Evolutionary conservation across 2,888 invertebrate genomes (phyloP).

Genomic region (Apodemia mormo): DNA sequence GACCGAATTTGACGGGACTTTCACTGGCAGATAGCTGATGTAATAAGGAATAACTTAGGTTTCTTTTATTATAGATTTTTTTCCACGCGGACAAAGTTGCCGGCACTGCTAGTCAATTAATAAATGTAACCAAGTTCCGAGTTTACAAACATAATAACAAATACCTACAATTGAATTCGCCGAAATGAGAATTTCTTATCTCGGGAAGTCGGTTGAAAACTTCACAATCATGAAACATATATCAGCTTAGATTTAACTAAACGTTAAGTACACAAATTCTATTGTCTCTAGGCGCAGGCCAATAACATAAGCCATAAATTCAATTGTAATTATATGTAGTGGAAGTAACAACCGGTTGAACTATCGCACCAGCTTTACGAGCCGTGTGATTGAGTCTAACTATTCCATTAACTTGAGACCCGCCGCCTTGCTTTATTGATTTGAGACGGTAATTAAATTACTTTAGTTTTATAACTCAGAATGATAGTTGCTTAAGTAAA

Average conservation of each 20-base stretch:
- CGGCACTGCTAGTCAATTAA: too few species aligned
- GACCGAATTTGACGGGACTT: too few species aligned
- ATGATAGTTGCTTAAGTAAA: conserved; percentile 5
- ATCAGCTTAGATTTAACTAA: conserved; percentile 9
- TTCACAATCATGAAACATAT: background rate
- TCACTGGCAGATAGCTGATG: too few species aligned
- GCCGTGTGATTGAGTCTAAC: conserved; percentile 60
- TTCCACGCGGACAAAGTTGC: too few species aligned
- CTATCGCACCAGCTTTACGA: conserved; percentile 47
- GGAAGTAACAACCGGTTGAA: conserved; percentile 67
- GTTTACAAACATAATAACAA: too few species aligned
- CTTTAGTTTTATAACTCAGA: conserved; percentile 33
- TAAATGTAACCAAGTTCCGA: too few species aligned
- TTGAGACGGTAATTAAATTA: conserved; percentile 43
- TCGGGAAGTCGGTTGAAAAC: too few species aligned
- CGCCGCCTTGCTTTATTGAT: conserved; percentile 39
- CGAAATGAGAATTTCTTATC: too few species aligned
- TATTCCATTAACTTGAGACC: conserved; percentile 42
- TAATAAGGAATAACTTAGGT: too few species aligned
- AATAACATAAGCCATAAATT: conserved; percentile 59
- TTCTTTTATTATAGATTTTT: too few species aligned
- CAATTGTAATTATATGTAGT: conserved; percentile 79
- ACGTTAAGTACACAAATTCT: conserved; percentile 14
- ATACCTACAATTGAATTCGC: too few species aligned
- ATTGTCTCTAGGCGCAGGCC: conserved; percentile 25